Evolutionary conservation across 2,797 vertebrate genomes (phyloP).

Genomic region (Pseudochirops cupreus): DNA sequence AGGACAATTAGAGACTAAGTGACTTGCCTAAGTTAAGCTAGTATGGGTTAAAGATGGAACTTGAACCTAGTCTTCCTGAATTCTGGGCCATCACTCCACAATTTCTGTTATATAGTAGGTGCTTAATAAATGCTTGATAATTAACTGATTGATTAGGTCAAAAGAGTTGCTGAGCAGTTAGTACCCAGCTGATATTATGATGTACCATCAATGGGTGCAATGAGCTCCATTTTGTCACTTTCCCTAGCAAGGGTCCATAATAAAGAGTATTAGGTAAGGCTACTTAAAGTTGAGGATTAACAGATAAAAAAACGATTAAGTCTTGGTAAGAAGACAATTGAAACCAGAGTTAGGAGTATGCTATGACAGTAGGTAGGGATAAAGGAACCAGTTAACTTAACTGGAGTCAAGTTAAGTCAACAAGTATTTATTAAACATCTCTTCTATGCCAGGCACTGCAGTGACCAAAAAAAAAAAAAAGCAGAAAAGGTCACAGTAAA

Average conservation of each 20-base stretch:
- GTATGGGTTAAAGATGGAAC: not conserved
- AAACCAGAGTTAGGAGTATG: not conserved
- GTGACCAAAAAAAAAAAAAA: not conserved
- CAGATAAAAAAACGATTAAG: not conserved
- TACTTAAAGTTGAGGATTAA: not conserved
- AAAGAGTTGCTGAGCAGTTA: not conserved
- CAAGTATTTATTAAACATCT: not conserved
- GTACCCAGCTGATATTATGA: not conserved
- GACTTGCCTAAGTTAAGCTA: not conserved
- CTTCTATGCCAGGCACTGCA: not conserved
- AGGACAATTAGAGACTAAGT: not conserved
- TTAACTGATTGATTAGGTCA: not conserved
- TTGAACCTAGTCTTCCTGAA: not conserved
- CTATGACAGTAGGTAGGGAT: not conserved
- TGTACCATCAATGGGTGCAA: not conserved
- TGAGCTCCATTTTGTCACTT: not conserved
- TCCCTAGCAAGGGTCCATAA: not conserved
- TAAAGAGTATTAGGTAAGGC: not conserved
- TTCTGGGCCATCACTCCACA: not conserved
- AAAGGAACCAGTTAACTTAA: not conserved
- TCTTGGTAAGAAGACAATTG: not conserved
- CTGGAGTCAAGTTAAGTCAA: not conserved
- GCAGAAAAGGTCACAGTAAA: not conserved
- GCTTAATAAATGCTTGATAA: not conserved
- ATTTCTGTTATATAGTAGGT: not conserved